Base-by-base conservation (phyloP, 2,113 vertebrate species). In the Panthera tigris region DNA sequence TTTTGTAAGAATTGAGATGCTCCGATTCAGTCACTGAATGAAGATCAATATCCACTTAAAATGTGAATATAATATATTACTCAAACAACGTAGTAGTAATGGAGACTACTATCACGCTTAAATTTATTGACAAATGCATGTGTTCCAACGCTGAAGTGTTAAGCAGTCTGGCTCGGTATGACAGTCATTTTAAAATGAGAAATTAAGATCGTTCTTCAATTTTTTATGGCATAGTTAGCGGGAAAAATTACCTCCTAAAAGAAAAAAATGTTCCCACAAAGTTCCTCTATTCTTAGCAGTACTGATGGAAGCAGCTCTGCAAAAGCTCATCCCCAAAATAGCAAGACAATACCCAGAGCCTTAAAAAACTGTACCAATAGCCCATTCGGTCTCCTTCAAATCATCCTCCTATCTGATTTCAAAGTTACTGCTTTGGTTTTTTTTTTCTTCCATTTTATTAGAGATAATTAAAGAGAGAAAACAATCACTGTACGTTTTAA, bases 31-130 rank as follows among this genome's bases (percentile, higher is more conserved):
- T 68, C 96, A 94, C 95, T 96, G 97, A 97, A 97, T 97, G 95
- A 96, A 98, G 98, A 98, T 98, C 97, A 97, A 97, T 98, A 98
- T 85, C 96, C 66, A 96, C 93, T 98, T 98, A 96, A 95, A 96
- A 97, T 96, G 96, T 95, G 97, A 97, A 97, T 93, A 91, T 98
- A 97, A 98, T 95, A 89, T 96, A 98, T 96, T 96, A 96, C 96
- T 97, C 97, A 81, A 97, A 96, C 94, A 96, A 94, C 96, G 92
- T 84, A 82, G 96, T 79, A 96, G 97, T 96, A 96, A 97, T 92
- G 92, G 94, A 87, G 89, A 96, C 97, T 84, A 97, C 95, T 87
- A 95, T 69, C 92, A 89, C 23, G 78, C 88, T 97, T 95, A 95
- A 96, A 97, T 95, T 92, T 97, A 97, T 93, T 94, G 97, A 97